Percentiles rank a stretch among this genome's conserved stretches.
These are phyloP conservation scores for Pardalotus punctatus DNA, from an alignment of 2,113 vertebrate genomes.

Conservation along the genomic window DNA sequence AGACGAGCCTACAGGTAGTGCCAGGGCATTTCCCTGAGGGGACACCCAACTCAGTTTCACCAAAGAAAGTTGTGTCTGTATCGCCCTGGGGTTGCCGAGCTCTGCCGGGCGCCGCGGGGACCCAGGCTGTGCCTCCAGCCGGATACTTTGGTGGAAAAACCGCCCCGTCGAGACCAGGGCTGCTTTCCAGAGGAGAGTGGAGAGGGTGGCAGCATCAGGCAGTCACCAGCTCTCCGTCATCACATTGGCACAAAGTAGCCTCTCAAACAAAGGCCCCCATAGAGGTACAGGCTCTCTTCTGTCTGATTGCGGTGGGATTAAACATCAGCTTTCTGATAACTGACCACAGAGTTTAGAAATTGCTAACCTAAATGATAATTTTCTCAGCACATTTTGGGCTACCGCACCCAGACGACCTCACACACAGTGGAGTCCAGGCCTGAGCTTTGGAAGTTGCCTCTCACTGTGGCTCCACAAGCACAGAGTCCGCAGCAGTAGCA, in stretches of 20 bases:
- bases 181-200: not conserved
- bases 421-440: not conserved
- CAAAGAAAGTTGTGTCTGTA: not conserved
- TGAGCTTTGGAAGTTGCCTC: not conserved
- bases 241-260: not conserved
- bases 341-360: not conserved
- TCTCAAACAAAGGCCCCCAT: not conserved
- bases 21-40: not conserved
- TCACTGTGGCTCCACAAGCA: rapidly evolving
- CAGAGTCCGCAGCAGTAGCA: not conserved
- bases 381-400: not conserved
- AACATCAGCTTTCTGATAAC: not conserved
- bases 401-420: rapidly evolving
- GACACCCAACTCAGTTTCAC: not conserved
- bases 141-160: not conserved
- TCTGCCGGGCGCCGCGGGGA: not conserved
- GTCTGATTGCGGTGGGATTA: not conserved
- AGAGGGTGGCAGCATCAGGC: not conserved
- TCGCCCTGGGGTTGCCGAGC: not conserved
- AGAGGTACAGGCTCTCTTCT: not conserved
- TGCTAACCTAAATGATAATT: not conserved
- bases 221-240: not conserved
- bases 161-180: not conserved
- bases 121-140: not conserved
- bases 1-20: not conserved